Base-by-base conservation (phyloP, 2,113 vertebrate genomes). In the Ivindomyrus marchei region DNA sequence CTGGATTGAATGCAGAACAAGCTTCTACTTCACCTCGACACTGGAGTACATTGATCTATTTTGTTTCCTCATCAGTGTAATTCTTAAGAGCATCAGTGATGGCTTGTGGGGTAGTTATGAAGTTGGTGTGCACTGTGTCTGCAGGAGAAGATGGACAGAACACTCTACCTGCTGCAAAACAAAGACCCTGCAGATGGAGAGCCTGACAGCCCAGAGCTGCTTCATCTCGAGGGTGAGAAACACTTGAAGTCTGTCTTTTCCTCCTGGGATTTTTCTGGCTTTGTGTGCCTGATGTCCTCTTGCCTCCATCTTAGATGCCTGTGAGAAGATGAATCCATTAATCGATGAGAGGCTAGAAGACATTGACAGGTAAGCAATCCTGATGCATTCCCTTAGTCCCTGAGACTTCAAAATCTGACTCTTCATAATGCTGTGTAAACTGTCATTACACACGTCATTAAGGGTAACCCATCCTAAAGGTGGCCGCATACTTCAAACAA, bases 311-410 rank as follows among this genome's bases (percentile, higher is more conserved):
- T 85, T 94, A 99, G 98, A 95, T 94, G 93, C 96, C n/a, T 99
- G 98, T 92, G 97, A 98, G 89, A 98, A 98, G 93, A 99, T 99
- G 98, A 97, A 98, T 58, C 98, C 98, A 2, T 95, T 99, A 96
- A 99, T 99, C 94, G 98, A 99, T 93, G 98, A 99, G 92, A 97
- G 97, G 90, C 96, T 99, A 8, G 95, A 99, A 91, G 98, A 99
- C 92, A 98, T 99, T 93, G 98, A 99, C 94, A 97, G 98, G 98
- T 99, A 93, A 95, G 92, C 88, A 88, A 21, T 56, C 17, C 2
- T 80, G 4, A 31, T 77, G 36, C 39, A 77, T 85, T 85, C 42
- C 31, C 24, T 19, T 45, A 47, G 80, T 4, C 42, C 39, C 46
- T 47, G 8, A 27, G 3, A 47, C 21, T 46, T 46, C 83, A 84